Evolutionary conservation across 2,113 vertebrate species (phyloP).

Genomic region (Opisthocomus hoazin): DNA sequence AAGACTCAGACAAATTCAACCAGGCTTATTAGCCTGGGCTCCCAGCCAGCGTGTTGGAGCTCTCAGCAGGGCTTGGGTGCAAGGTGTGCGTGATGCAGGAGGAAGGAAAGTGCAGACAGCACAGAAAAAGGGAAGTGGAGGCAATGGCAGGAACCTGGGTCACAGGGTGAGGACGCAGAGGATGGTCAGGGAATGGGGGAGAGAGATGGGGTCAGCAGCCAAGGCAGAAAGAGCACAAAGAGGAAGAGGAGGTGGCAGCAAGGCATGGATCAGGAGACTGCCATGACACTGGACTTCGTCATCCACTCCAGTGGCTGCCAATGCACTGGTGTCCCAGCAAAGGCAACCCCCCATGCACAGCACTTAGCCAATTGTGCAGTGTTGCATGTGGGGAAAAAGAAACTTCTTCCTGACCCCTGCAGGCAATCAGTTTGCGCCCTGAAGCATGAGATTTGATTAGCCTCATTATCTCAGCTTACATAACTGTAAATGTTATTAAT

Average conservation of each 20-base stretch:
- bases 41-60: not conserved
- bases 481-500: slow-evolving; percentile 69
- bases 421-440: slow-evolving; percentile 65
- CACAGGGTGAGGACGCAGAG: rapidly evolving
- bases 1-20: not conserved
- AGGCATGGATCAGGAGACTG: rapidly evolving
- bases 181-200: not conserved
- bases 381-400: slow-evolving; percentile 7
- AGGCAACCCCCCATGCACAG: rapidly evolving
- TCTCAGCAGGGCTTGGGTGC: not conserved
- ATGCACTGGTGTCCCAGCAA: not conserved
- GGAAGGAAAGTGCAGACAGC: not conserved
- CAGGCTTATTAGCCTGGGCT: not conserved
- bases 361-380: not conserved
- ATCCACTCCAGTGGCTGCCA: not conserved
- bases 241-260: not conserved
- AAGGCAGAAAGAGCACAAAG: not conserved
- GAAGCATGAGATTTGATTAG: slow-evolving; percentile 73
- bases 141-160: not conserved
- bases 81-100: not conserved
- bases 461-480: slow-evolving; percentile 68
- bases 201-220: not conserved
- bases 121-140: not conserved
- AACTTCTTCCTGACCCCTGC: slow-evolving; percentile 58
- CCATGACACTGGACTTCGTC: not conserved